Conservation (phyloP, 2,888 invertebrate genomes). For the Cataglyphis livida region DNA sequence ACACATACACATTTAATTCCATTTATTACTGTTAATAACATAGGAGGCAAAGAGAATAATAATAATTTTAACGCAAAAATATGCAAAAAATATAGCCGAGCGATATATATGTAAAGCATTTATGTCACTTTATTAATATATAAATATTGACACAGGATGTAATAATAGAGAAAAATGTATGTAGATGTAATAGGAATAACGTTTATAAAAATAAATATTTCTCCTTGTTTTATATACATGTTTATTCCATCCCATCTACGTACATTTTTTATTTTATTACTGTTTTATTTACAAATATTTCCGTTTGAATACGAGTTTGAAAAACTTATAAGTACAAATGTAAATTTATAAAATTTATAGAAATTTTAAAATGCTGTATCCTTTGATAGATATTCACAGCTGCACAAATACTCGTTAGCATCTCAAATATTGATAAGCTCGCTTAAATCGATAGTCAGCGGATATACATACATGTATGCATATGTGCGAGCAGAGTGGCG, state of each 20-base stretch:
- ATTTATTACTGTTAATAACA: not conserved
- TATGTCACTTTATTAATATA: constrained; percentile 1
- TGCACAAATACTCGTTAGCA: not conserved
- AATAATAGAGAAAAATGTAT: not conserved
- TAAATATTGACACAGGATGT: not conserved
- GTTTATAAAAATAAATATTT: not conserved
- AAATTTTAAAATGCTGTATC: not conserved
- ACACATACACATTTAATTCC: not conserved
- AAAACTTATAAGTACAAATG: not conserved
- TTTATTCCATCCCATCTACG: not conserved
- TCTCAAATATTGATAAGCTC: not conserved
- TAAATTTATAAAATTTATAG: not conserved
- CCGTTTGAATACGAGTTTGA: not conserved
- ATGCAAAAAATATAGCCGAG: not conserved
- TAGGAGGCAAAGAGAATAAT: not conserved
- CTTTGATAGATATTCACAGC: constrained; percentile 5
- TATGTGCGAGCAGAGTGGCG: not conserved
- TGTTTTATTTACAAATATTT: not conserved
- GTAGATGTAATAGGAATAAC: not conserved
- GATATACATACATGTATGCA: not conserved
- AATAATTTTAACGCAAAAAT: not conserved
- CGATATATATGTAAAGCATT: not conserved
- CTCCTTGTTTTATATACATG: not conserved
- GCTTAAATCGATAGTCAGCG: not conserved
- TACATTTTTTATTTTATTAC: not conserved